phyloP scores from a whole-genome alignment of 1,140 invertebrate species.

The Drosophila trapezifrons region DNA sequence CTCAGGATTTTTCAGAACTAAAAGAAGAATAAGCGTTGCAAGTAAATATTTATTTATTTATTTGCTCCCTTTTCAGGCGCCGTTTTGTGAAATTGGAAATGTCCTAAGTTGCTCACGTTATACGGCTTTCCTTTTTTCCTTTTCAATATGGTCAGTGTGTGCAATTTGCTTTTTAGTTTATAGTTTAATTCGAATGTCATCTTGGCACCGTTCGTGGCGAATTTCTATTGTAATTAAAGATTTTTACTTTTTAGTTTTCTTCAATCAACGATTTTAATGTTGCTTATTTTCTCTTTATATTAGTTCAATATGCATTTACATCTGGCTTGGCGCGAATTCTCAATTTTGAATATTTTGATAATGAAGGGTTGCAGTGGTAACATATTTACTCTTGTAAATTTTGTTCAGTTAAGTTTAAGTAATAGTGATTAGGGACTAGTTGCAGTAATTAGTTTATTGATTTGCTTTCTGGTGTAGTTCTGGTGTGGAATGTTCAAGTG shows the following conservation, averaged over 20 bases:
- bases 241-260: constrained; percentile 1
- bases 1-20: not conserved
- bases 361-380: constrained; percentile 11
- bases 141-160: constrained; percentile 13
- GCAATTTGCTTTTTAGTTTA: constrained; percentile 23
- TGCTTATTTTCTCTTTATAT: not conserved
- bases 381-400: not conserved
- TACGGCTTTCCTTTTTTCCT: constrained; percentile 5
- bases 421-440: not conserved
- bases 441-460: not conserved
- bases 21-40: not conserved
- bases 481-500: constrained; percentile 8
- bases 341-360: not conserved
- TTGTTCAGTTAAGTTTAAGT: too few species aligned
- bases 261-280: not conserved
- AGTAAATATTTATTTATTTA: constrained; percentile 3
- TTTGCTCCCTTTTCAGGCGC: constrained; percentile 7
- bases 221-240: not conserved
- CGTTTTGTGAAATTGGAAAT: constrained; percentile 22
- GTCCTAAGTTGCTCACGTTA: constrained; percentile 26
- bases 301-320: constrained; percentile 25
- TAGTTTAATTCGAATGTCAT: not conserved
- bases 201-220: not conserved
- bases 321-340: not conserved
- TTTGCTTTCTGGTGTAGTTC: not conserved